phyloP scores from a whole-genome alignment of 2,113 vertebrate genomes.

The Stercorarius parasiticus region DNA sequence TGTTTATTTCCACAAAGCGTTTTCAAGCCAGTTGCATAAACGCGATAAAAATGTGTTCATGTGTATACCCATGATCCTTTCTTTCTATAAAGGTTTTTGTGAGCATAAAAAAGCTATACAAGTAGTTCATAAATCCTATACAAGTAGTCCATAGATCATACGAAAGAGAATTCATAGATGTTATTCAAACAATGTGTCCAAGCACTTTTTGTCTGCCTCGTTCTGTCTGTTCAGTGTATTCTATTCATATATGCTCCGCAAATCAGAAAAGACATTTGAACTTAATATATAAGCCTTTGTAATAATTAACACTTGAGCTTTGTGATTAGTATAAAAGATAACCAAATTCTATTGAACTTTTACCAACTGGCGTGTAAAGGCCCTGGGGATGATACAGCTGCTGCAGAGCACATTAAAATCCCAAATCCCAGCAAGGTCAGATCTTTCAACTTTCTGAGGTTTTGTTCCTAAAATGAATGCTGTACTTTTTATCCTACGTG shows the following conservation, averaged over 20 bases:
- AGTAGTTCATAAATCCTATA: background rate
- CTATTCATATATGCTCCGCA: background rate
- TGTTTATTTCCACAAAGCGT: background rate
- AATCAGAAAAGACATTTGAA: background rate
- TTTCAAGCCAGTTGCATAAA: background rate
- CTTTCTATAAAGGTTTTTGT: background rate
- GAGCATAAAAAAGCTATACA: background rate
- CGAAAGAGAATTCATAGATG: background rate
- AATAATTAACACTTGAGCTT: background rate
- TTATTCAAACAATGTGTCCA: background rate
- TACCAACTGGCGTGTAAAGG: background rate
- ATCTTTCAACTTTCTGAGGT: background rate
- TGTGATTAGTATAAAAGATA: background rate
- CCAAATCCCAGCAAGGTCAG: background rate
- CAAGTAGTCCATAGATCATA: background rate
- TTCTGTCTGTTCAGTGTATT: background rate
- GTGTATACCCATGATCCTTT: background rate
- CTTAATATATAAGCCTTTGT: background rate
- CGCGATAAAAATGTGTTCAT: background rate
- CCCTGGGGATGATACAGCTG: background rate
- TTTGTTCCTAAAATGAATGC: background rate
- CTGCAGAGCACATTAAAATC: background rate
- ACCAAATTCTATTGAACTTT: background rate
- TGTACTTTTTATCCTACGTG: background rate
- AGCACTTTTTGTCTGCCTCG: background rate